Conservation (phyloP, 2,113 vertebrate species). For the Pygathrix nemaeus region DNA sequence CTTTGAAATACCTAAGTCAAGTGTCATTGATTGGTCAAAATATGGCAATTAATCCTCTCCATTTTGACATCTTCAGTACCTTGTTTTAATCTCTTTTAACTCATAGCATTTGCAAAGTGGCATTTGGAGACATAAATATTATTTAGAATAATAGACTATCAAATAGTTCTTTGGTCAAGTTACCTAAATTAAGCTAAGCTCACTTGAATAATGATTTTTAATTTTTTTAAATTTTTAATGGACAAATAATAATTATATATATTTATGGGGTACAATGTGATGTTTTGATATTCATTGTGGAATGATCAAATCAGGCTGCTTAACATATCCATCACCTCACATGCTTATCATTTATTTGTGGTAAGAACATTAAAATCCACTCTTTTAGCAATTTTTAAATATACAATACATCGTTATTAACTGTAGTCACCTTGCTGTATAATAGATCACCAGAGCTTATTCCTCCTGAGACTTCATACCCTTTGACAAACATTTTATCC, state of each 20-base stretch:
- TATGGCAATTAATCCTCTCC: not conserved
- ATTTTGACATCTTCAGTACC: not conserved
- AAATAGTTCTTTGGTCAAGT: not conserved
- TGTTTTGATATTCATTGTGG: not conserved
- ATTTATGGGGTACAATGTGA: not conserved
- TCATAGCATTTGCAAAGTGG: not conserved
- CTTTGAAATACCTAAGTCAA: not conserved
- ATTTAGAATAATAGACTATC: not conserved
- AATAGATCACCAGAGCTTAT: not conserved
- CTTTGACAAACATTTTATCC: not conserved
- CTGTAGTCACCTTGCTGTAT: not conserved
- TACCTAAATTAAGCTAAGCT: not conserved
- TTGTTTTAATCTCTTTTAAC: not conserved
- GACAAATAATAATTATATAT: no score
- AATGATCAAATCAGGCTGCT: not conserved
- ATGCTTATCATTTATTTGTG: not conserved
- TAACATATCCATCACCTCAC: not conserved
- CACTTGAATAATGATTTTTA: not conserved
- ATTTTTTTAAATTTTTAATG: not conserved
- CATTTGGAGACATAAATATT: not conserved
- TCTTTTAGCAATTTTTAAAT: not conserved
- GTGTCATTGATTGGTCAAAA: not conserved
- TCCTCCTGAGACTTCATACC: not conserved
- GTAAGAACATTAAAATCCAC: not conserved
- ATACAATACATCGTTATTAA: not conserved